Evolutionary conservation across 2,888 invertebrate genomes (phyloP).

Genomic region (Mycogona germanica): DNA sequence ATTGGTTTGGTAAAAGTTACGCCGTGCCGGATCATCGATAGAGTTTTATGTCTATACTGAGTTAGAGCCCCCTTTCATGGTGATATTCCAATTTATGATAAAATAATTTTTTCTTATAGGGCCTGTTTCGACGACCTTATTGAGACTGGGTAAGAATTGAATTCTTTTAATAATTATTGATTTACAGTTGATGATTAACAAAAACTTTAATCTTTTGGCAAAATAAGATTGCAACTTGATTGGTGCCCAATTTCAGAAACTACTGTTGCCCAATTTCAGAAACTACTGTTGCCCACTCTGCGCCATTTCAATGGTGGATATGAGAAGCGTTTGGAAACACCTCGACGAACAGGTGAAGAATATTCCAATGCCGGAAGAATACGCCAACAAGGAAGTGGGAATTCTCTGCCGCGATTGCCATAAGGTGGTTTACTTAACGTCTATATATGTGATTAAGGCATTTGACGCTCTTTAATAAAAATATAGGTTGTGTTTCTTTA

Average conservation of each 20-base stretch:
- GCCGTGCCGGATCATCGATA: too few relatives aligned
- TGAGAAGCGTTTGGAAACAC: conserved; percentile 66
- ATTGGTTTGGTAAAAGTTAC: neutral
- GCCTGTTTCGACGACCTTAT: neutral
- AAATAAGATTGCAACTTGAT: too few relatives aligned
- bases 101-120: neutral
- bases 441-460: neutral
- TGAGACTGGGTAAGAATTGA: neutral
- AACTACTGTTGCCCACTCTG: conserved; percentile 83
- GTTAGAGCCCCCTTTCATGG: too few relatives aligned
- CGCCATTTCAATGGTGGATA: conserved; percentile 74
- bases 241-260: too few relatives aligned
- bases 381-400: conserved; percentile 61
- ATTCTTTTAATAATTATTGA: too few relatives aligned
- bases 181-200: too few relatives aligned
- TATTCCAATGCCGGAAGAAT: conserved; percentile 74
- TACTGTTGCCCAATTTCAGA: too few relatives aligned
- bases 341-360: conserved; percentile 67
- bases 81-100: neutral
- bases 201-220: too few relatives aligned
- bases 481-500: neutral
- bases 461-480: neutral
- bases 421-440: conserved; percentile 55
- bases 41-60: too few relatives aligned
- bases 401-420: conserved; percentile 88